These are phyloP conservation scores for Poecile atricapillus DNA, from an alignment of 2,113 vertebrate species.

Conservation along the genomic window DNA sequence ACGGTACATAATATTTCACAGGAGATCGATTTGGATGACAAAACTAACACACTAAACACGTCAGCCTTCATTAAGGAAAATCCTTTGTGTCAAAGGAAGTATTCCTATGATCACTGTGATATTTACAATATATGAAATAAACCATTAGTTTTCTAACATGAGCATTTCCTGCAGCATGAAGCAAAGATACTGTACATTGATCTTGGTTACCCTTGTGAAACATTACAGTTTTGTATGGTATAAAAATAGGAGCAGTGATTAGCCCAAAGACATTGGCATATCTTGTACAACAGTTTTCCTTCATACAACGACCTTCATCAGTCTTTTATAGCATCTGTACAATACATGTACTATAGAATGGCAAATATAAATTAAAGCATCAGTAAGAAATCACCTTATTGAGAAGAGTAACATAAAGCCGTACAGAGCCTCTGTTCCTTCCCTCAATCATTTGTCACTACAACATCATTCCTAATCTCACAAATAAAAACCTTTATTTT, in stretches of 20 bases:
- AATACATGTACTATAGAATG: not conserved
- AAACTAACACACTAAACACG: not conserved
- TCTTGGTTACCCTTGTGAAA: not conserved
- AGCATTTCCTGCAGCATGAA: not conserved
- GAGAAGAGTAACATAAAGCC: not conserved
- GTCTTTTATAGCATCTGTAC: not conserved
- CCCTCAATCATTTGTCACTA: not conserved
- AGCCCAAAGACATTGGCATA: not conserved
- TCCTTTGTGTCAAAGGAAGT: not conserved
- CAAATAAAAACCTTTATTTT: not conserved
- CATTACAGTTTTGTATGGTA: not conserved
- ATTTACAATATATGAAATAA: not conserved
- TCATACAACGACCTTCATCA: not conserved
- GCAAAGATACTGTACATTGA: not conserved
- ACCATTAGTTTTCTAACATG: not conserved
- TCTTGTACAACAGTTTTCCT: not conserved
- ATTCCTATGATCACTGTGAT: not conserved
- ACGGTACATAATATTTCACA: not conserved
- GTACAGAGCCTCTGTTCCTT: not conserved
- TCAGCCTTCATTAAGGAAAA: not conserved
- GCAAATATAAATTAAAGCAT: not conserved
- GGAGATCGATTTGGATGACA: not conserved
- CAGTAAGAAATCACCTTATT: not conserved
- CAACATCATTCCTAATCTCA: not conserved
- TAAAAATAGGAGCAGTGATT: not conserved